Evolutionary conservation across 2,797 vertebrate species (phyloP), one percentile per base, ranked within the genome.

Genomic region (Erpetoichthys calabaricus): DNA sequence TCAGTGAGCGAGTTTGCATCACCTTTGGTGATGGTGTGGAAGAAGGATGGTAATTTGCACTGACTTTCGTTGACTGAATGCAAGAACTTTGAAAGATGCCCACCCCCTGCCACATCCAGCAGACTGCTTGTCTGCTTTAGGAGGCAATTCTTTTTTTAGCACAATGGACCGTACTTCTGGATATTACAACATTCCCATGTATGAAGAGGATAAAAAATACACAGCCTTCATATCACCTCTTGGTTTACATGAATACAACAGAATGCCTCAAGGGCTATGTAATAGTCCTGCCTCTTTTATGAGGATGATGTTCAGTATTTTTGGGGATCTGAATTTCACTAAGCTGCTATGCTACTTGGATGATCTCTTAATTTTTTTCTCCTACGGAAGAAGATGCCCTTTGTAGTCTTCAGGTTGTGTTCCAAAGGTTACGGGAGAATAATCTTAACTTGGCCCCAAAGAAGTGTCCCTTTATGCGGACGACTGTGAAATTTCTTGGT

Each of bases 331-430:
- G 47, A 49, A 49, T 8, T 43, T 50, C 45, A 45, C 53, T 47
- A 60, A 47, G 44, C 46, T 55, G 6, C 59, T 59, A 3, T 59
- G 41, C n/a, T 56, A 59, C 42, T 9, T 56, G 2, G 53, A 62
- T 25, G 57, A 62, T 47, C n/a, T 66, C 4, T 42, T 64, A 6
- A 56, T 62, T 3, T 65, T 65, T 57, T 45, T 55, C 49, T 4
- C 6, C 50, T 45, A 45, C 8, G 6, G 45, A 64, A 47, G 5
- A 49, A 1, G n/a, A 57, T 45, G 41, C 42, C 6, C 25, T 58
- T 4, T 4, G 54, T 8, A 8, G 47, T 3, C 55, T 62, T 4
- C 54, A 64, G 7, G 8, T 59, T 5, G 58, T 64, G 3, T 67
- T 67, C 7, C 4, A 55, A 4, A 9, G 49, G 2, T 46, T 60